Percentiles rank a stretch among this genome's conserved stretches.
Evolutionary conservation across 92 coral and sea anemone genomes (phyloP).

Genomic region (Phenganax marumi): DNA sequence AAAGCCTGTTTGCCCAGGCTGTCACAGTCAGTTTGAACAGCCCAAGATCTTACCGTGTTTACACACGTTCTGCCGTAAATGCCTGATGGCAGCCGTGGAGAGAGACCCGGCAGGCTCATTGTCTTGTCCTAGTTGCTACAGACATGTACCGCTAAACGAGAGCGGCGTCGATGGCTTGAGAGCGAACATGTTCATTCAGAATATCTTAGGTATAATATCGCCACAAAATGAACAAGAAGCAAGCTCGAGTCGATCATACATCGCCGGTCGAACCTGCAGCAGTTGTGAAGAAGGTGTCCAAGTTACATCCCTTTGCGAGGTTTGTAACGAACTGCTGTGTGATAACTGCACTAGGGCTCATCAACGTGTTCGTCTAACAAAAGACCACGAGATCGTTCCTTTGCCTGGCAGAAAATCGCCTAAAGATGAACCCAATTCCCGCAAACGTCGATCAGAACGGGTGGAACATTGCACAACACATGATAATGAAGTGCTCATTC

Average conservation of each 20-base stretch:
- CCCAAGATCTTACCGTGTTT: constrained; percentile 98
- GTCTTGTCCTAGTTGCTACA: constrained; percentile 84
- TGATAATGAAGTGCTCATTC: constrained; percentile 77
- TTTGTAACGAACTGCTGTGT: constrained; percentile 85
- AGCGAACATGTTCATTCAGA: constrained; percentile 70
- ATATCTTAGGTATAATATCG: constrained; percentile 81
- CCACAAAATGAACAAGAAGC: constrained; percentile 68
- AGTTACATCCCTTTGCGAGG: constrained; percentile 90
- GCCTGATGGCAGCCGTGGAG: constrained; percentile 86
- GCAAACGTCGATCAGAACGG: background rate
- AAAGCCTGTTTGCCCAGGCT: constrained; percentile 75
- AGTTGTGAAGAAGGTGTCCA: constrained; percentile 90
- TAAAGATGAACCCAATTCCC: constrained; percentile 38
- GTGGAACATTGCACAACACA: constrained; percentile 74
- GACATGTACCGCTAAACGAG: constrained; percentile 80
- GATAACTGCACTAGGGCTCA: constrained; percentile 96
- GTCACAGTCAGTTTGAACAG: constrained; percentile 85
- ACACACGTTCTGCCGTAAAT: constrained; percentile 95
- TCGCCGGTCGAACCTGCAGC: constrained; percentile 73
- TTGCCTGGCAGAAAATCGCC: constrained; percentile 73
- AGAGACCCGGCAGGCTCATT: constrained; percentile 76
- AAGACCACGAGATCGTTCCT: constrained; percentile 90
- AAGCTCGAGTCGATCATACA: constrained; percentile 61
- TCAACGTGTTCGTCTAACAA: constrained; percentile 85
- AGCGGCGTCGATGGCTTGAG: constrained; percentile 86